Base-by-base conservation (phyloP, 2,797 vertebrate genomes). In the Aphelocoma californica region DNA sequence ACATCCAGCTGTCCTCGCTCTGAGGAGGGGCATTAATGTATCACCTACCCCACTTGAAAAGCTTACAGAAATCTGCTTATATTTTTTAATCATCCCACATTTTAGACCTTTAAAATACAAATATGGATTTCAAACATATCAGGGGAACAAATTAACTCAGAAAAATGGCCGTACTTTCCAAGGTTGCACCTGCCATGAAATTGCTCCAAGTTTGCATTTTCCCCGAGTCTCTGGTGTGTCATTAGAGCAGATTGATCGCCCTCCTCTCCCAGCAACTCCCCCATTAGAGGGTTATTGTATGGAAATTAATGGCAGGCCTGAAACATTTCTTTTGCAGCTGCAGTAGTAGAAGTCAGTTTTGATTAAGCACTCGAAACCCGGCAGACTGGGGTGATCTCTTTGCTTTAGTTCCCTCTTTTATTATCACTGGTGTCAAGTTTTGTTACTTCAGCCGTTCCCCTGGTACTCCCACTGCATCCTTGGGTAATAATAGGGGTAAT, bases 171-270 rank as follows among this genome's bases (percentile, higher is more conserved):
- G 93, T 97, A 92, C 97, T 97, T 98, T 97, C 96, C 97, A 97
- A 98, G 97, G 97, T 98, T 98, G 98, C 98, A 98, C 98, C 98
- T 98, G 98, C 98, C 97, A 97, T 93, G 97, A 97, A 97, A 98
- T 98, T 97, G 96, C 96, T 98, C 98, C 97, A 98, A 97, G 97
- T 97, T 96, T 98, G 97, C 97, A 97, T 98, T 98, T 98, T 97
- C 97, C 94, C 84, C 32, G 14, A 77, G 97, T 97, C 98, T 97
- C 98, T 7, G 44, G 97, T 87, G 97, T 97, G 97, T 98, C 97
- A 97, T 98, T 98, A 98, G 92, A 94, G 95, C 96, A 97, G 98
- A 98, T 97, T 98, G 98, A 98, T 98, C 86, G 66, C 93, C 82
- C 91, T 97, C 96, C 97, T 97, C 97, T 98, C 95, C 95, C 90